Base-by-base conservation (phyloP, 2,888 invertebrate genomes). In the Drosophila testacea region DNA sequence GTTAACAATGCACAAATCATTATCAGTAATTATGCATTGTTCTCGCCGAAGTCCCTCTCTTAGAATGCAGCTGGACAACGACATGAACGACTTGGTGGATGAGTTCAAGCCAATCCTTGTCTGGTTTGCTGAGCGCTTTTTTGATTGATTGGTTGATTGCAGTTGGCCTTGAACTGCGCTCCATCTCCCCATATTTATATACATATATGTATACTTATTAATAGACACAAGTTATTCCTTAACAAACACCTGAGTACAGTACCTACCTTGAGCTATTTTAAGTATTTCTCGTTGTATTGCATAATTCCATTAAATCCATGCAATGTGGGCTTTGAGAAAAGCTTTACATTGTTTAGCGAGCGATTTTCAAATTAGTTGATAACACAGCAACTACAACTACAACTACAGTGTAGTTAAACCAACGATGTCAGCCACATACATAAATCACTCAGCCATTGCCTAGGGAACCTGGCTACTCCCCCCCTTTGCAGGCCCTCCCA, bases 21-120 rank as follows among this genome's bases (percentile, higher is more conserved):
- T 83, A 88, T 88, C 83, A 86, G 88, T 88, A 88, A 88, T 83
- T 83, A 88, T 83, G 83, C 88, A 83, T 83, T 83, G 87, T 83
- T 85, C 72, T 56, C 67, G 41, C 38, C 13, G 46, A 46, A 46
- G 38, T 28, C 5, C 34, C 44, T 32, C 32, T 32, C 32, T 27
- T 39, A 42, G 10, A 60, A 42, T 51, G 42, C 60, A 57, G 63
- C 63, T 63, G 32, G 38, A 39, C 65, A 61, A 46, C 54, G 46
- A 16, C 13, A 34, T 48, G 34, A 32, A 50, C 7, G 34, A 22
- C 22, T n/a, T 50, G 22, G n/a, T 10, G 50, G 44, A 57, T 46
- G 50, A 32, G 36, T 22, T 46, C 30, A 41, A 30, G 57, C 68
- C 52, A 46, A 68, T 61, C 66, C 68, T 66, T 70, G 54, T 42